phyloP scores from a whole-genome alignment of 2,888 invertebrate species.

The Noctua janthe region DNA sequence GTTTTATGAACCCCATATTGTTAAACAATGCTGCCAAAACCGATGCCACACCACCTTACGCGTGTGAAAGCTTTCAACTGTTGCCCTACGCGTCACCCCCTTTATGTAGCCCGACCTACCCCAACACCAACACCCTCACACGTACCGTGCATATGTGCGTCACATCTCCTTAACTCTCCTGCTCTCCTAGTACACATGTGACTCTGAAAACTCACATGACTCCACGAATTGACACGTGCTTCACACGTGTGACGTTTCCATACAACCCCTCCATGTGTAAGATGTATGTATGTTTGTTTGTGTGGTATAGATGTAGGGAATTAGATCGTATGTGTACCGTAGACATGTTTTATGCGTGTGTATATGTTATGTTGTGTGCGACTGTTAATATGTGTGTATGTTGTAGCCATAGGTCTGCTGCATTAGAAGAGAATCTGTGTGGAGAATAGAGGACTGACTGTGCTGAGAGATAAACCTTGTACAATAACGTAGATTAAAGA shows the following conservation, averaged over 20 bases:
- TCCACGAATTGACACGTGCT: conserved; percentile 77
- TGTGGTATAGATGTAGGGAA: conserved; percentile 56
- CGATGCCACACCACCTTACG: not conserved
- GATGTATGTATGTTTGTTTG: conserved; percentile 62
- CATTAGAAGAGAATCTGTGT: conserved; percentile 12
- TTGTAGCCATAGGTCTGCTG: conserved; percentile 15
- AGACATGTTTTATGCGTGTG: conserved; percentile 53
- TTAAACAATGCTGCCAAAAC: not conserved
- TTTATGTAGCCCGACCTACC: conserved; percentile 67
- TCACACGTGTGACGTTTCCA: conserved; percentile 66
- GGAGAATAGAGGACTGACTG: not conserved
- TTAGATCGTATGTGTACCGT: conserved; percentile 60
- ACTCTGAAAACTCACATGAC: conserved; percentile 87
- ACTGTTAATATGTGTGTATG: conserved; percentile 35
- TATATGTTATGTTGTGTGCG: conserved; percentile 50
- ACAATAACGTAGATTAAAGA: not conserved
- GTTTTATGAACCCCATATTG: not conserved
- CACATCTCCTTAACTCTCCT: conserved; percentile 73
- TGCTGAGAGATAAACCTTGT: not conserved
- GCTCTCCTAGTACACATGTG: conserved; percentile 87
- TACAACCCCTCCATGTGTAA: conserved; percentile 61
- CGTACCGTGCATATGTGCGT: conserved; percentile 74
- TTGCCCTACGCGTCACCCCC: conserved; percentile 43
- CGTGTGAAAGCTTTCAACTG: not conserved
- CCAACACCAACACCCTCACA: conserved; percentile 68